phyloP scores from a whole-genome alignment of 2,797 vertebrate genomes.

The Benthosema pterotum region DNA sequence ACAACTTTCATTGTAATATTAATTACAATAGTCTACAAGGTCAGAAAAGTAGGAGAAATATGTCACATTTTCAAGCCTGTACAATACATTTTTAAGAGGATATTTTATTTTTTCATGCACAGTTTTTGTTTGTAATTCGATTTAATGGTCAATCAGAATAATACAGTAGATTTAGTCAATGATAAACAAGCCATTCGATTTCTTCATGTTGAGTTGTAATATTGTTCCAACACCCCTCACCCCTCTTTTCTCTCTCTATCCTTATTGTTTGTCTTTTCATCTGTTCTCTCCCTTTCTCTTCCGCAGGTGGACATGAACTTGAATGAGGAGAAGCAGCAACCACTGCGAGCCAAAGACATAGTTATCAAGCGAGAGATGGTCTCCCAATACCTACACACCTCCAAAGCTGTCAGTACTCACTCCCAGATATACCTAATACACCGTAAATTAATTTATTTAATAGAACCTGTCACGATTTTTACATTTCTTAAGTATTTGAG shows the following conservation, averaged over 20 bases:
- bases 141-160: neutral
- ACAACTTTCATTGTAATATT: no score
- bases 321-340: slow-evolving; percentile 89
- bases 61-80: no score
- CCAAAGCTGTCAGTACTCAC: slow-evolving; percentile 84
- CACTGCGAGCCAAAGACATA: slow-evolving; percentile 88
- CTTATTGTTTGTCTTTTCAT: neutral
- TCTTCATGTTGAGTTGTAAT: neutral
- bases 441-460: no score
- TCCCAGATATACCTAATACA: slow-evolving; percentile 7
- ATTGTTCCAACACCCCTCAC: neutral
- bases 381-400: slow-evolving; percentile 91
- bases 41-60: no score
- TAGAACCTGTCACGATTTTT: no score
- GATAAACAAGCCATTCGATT: neutral
- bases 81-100: no score
- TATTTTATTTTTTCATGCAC: no score
- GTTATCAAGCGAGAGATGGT: slow-evolving; percentile 93
- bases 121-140: no score
- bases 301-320: slow-evolving; percentile 90
- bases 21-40: no score
- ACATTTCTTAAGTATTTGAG: no score
- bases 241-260: neutral
- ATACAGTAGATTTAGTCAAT: neutral
- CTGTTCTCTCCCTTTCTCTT: neutral